Evolutionary conservation across 2,888 invertebrate genomes (phyloP), one percentile per base, ranked within the genome.

Genomic region (Hoplodrina ambigua): DNA sequence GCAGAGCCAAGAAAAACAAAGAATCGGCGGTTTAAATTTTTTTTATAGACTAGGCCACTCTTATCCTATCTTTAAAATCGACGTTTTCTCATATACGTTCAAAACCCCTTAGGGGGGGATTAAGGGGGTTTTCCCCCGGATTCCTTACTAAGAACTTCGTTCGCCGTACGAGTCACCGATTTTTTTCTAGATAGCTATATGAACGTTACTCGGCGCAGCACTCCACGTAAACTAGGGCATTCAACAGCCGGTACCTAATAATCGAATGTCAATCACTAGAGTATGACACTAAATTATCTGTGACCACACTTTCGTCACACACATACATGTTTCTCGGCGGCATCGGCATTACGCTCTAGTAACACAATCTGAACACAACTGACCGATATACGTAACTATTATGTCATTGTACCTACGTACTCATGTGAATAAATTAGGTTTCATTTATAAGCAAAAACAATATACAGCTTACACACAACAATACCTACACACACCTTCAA

Each of bases 341-440:
- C 62, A 82, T 82, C 54, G 56, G 53, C 62, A 82, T 82, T 55
- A 50, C 64, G 57, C 19, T 55, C 78, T 20, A 64, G 73, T 82
- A 78, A 71, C 54, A 64, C 54, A 52, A 81, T 63, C 59, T 67
- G 41, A 54, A 50, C 61, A 74, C 50, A 59, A 59, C 44, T 78
- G 65, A 63, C 65, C 62, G 65, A 63, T 19, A 72, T 78, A 82
- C 82, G 82, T 44, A 82, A 78, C 10, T 15, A 19, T 78, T 56
- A 82, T 56, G 52, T 64, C 60, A 77, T 57, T 70, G 15, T 33
- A 58, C 33, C 11, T 53, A 37, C 17, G 30, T 13, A 17, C 30
- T 54, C 30, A 44, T 4, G 19, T 37, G 19, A 63, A 73, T 54
- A 53, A 13, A 55, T 37, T 17, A 25, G 17, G 13, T 1, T 54